Conservation (phyloP, 2,113 vertebrate genomes). For the Dromas ardeola region DNA sequence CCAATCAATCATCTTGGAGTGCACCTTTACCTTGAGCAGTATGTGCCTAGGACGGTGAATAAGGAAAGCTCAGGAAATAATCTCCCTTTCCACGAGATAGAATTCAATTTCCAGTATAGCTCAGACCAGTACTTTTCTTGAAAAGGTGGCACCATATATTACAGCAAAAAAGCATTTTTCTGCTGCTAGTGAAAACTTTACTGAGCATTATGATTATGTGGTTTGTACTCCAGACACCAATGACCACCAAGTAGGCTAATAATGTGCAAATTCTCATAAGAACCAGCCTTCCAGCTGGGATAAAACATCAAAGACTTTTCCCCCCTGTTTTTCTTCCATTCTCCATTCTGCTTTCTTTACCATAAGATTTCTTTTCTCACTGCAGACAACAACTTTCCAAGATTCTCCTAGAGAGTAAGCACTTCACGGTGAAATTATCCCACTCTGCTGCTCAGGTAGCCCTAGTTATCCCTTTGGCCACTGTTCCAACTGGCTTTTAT, state of each 20-base stretch:
- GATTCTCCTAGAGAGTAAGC: neutral
- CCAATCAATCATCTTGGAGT: conserved; percentile 47
- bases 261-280: neutral
- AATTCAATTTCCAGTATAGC: conserved; percentile 55
- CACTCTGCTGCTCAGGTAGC: neutral
- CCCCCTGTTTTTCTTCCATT: neutral
- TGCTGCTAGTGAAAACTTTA: conserved; percentile 46
- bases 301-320: neutral
- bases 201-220: conserved; percentile 47
- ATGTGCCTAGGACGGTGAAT: conserved; percentile 17
- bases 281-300: conserved; percentile 20
- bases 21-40: conserved; percentile 54
- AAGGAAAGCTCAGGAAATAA: conserved; percentile 58
- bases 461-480: neutral
- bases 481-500: neutral
- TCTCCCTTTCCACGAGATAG: conserved; percentile 53
- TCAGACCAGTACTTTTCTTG: conserved; percentile 35
- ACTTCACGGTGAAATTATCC: neutral
- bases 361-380: neutral
- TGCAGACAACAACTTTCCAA: neutral
- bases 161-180: conserved; percentile 11
- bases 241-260: conserved; percentile 6
- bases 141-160: conserved; percentile 44
- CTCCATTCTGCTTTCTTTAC: neutral
- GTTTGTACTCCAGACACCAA: conserved; percentile 40